Evolutionary conservation across 1,140 invertebrate genomes (phyloP), one percentile per base, ranked within the genome.

Genomic region (Cotesia typhae): DNA sequence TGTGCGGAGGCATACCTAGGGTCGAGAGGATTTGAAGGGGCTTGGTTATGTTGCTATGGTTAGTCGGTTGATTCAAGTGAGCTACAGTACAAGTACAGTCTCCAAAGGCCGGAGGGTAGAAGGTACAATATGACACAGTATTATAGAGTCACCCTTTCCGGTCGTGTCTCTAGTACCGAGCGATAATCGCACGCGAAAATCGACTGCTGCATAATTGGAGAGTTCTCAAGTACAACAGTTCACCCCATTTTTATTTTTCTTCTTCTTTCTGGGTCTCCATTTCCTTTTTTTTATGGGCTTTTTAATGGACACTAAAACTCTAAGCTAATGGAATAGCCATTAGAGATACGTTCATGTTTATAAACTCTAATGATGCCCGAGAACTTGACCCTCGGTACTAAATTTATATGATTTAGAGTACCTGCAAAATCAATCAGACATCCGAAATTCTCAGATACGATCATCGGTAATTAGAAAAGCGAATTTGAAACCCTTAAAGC

Each of bases 131-230:
- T 67, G 66, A 53, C 41, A 67, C 53, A 38, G 12, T 63, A 38
- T 51, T 41, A 37, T 41, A 65, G 63, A 38, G 41, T 47, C 41
- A 47, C 66, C 52, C 66, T 51, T 51, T 67, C 47, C 70, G 41
- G 51, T n/a, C 60, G 28, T 64, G 60, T 70, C 68, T 70, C 28
- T 55, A 71, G 51, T 35, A 57, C 61, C 61, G 53, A 47, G 59
- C 67, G 66, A 76, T 76, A 76, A 76, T 76, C 72, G 66, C 72
- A 76, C 74, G 74, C 69, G 74, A 74, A 70, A 76, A 74, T 76
- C 75, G 66, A 69, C 61, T 68, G 71, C 71, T 64, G 10, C 73
- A 73, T 77, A 77, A 77, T 77, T 77, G 73, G 73, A 75, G 73
- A 77, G 73, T 59, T 35, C 52, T 52, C 20, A 9, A 10, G 12